Percentiles rank a stretch among this genome's conserved stretches.
These are phyloP conservation scores for Ceuthmochares aereus DNA, from an alignment of 2,113 vertebrate genomes.

Conservation along the genomic window DNA sequence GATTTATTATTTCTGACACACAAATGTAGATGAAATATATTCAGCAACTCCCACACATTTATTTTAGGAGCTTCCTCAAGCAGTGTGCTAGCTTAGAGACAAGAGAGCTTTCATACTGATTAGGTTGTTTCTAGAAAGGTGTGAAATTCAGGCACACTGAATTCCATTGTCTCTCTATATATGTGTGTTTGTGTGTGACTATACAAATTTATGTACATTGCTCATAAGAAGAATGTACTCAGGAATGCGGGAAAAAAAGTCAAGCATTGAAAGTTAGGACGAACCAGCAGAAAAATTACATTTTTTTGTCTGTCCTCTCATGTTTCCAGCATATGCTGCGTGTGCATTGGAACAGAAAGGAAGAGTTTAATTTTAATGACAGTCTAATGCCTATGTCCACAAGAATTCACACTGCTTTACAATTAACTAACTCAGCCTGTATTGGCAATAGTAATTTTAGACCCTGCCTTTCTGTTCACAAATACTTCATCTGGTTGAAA, in stretches of 20 bases:
- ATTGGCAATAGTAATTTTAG: background rate
- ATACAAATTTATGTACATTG: background rate
- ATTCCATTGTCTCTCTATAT: background rate
- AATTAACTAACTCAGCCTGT: background rate
- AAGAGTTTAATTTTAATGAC: background rate
- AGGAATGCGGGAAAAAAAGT: background rate
- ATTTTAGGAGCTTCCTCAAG: background rate
- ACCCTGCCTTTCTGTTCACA: background rate
- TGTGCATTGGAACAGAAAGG: background rate
- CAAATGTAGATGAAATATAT: background rate
- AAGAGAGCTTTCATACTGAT: background rate
- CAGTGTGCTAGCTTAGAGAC: background rate
- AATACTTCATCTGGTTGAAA: background rate
- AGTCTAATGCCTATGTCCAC: background rate
- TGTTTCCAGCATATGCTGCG: background rate
- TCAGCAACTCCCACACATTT: background rate
- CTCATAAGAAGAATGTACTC: background rate
- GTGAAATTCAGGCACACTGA: background rate
- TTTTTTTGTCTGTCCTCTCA: background rate
- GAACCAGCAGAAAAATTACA: background rate
- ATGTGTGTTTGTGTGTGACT: background rate
- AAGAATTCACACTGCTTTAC: background rate
- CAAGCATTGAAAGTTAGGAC: background rate
- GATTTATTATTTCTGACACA: background rate
- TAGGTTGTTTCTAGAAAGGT: background rate